A percentile compares a stretch with the other conserved stretches of the same genome.
Evolutionary conservation across 1,140 invertebrate species (phyloP).

Genomic region (Drosophila lacteicornis): DNA sequence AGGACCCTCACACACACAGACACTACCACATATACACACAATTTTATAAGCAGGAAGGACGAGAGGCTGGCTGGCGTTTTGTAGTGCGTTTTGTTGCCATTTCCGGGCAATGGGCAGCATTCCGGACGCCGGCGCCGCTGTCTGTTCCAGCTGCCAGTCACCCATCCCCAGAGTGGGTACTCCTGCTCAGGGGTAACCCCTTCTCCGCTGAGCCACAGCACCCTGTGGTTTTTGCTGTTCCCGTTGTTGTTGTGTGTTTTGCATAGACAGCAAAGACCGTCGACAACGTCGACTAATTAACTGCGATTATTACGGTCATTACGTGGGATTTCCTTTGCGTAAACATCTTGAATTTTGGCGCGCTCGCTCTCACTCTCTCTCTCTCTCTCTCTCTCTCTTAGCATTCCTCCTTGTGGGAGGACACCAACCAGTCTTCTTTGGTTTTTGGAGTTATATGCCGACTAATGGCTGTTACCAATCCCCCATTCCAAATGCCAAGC

Average conservation of each 20-base stretch:
- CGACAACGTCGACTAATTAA: slow-evolving; percentile 84
- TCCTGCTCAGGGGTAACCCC: neutral
- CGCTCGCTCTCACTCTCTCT: slow-evolving; percentile 12
- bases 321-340: slow-evolving; percentile 85
- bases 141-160: slow-evolving; percentile 55
- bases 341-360: slow-evolving; percentile 85
- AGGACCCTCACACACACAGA: slow-evolving; percentile 44
- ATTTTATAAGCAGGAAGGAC: slow-evolving; percentile 2
- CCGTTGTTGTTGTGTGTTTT: slow-evolving; percentile 65
- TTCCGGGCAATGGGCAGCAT: slow-evolving; percentile 69
- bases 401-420: neutral
- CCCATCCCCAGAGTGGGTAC: slow-evolving; percentile 9
- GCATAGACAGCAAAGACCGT: slow-evolving; percentile 76
- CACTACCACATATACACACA: slow-evolving; percentile 3
- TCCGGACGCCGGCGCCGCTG: slow-evolving; percentile 57
- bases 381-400: neutral
- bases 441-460: slow-evolving; percentile 66
- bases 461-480: slow-evolving; percentile 64
- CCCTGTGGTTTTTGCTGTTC: slow-evolving; percentile 16
- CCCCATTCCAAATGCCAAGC: slow-evolving; percentile 36
- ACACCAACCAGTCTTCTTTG: slow-evolving; percentile 5
- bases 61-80: slow-evolving; percentile 38
- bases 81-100: slow-evolving; percentile 80
- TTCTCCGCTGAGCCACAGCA: neutral
- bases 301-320: slow-evolving; percentile 85